Conservation (phyloP, 1,140 invertebrate genomes). For the Drosophila baimaii region DNA sequence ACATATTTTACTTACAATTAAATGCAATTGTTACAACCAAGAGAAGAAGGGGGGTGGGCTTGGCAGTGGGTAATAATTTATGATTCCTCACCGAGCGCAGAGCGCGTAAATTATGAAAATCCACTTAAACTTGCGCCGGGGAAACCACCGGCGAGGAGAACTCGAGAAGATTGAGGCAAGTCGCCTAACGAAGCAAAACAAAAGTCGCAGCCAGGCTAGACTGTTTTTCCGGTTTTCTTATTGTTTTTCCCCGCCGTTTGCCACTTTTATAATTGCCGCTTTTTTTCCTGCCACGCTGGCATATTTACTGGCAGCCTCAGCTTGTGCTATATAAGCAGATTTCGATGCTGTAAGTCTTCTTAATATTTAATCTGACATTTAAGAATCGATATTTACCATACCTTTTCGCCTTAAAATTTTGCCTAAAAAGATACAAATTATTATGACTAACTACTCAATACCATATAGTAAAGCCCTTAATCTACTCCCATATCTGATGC, state of each 20-base stretch:
- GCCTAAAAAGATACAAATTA: too few species aligned
- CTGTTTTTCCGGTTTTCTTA: conserved; percentile 32
- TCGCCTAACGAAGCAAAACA: conserved; percentile 71
- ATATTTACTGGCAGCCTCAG: conserved; percentile 20
- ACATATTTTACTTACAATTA: conserved; percentile 83
- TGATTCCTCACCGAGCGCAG: conserved; percentile 61
- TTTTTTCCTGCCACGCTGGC: conserved; percentile 40
- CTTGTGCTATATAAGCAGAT: conserved; percentile 33
- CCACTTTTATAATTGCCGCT: conserved; percentile 42
- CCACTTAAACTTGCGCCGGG: conserved; percentile 75
- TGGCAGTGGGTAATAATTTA: conserved; percentile 63
- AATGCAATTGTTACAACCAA: conserved; percentile 74
- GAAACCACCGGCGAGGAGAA: conserved; percentile 34
- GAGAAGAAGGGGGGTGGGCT: conserved; percentile 32
- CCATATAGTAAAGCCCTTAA: background rate
- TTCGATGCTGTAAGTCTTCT: background rate
- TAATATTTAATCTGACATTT: conserved; percentile 13
- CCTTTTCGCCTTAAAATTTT: too few species aligned
- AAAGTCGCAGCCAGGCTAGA: conserved; percentile 59
- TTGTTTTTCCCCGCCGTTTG: conserved; percentile 30
- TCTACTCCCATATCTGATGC: background rate
- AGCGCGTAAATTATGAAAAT: conserved; percentile 82
- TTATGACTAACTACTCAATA: too few species aligned
- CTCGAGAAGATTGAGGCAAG: background rate
- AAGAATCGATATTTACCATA: too few species aligned